These are phyloP conservation scores for Zaprionus davidi DNA, from an alignment of 1,140 invertebrate species.

Conservation along the genomic window DNA sequence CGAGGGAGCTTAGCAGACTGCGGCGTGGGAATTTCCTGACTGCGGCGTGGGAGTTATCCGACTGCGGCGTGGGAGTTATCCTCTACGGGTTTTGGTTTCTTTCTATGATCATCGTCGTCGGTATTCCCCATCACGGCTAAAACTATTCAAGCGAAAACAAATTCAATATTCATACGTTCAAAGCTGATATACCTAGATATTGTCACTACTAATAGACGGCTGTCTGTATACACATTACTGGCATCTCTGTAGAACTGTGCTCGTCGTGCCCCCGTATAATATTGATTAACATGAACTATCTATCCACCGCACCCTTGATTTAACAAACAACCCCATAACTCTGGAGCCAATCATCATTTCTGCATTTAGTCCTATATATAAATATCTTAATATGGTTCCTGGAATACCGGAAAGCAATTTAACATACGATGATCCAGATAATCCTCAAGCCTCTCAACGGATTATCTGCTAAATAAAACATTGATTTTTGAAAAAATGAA, in stretches of 20 bases:
- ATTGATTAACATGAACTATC: slow-evolving; percentile 46
- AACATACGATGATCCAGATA: slow-evolving; percentile 64
- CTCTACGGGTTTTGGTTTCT: slow-evolving; percentile 45
- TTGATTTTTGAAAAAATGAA: slow-evolving; percentile 36
- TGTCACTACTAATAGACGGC: slow-evolving; percentile 25
- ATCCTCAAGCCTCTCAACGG: slow-evolving; percentile 11
- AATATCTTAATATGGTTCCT: slow-evolving; percentile 51
- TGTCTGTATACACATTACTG: slow-evolving; percentile 29
- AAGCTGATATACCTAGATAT: slow-evolving; percentile 69
- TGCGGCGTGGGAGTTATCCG: slow-evolving; percentile 57
- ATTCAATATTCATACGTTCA: slow-evolving; percentile 51
- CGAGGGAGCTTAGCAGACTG: slow-evolving; percentile 38
- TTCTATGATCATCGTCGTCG: slow-evolving; percentile 60
- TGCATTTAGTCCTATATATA: slow-evolving; percentile 42
- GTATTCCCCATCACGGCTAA: slow-evolving; percentile 49
- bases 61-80: slow-evolving; percentile 58
- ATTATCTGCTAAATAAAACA: slow-evolving; percentile 42
- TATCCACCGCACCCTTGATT: slow-evolving; percentile 49
- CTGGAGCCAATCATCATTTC: slow-evolving; percentile 64
- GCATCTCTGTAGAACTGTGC: slow-evolving; percentile 31
- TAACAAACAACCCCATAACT: slow-evolving; percentile 37
- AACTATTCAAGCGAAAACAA: slow-evolving; percentile 15
- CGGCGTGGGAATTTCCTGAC: slow-evolving; percentile 56
- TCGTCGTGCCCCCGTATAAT: slow-evolving; percentile 37
- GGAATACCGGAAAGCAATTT: slow-evolving; percentile 73